Percentiles rank a stretch among this genome's conserved stretches.
phyloP scores from a whole-genome alignment of 30 jellyfish, hydroid and myxozoan species.

The Aurelia sp. region DNA sequence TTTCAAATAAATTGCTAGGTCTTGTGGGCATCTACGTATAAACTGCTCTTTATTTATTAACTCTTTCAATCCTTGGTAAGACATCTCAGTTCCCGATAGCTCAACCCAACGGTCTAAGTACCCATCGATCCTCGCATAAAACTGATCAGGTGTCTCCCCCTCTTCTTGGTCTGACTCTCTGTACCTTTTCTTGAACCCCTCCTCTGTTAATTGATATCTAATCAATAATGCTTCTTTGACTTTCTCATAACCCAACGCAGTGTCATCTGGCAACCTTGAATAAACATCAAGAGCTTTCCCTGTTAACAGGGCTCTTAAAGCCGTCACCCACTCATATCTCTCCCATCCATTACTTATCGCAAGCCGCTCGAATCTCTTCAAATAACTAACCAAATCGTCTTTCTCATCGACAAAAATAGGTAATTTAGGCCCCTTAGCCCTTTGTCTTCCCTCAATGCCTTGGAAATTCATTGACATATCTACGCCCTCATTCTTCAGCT shows the following conservation, averaged over 20 bases:
- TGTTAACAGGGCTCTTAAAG: slow-evolving; percentile 45
- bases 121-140: slow-evolving; percentile 51
- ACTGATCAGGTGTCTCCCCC: slow-evolving; percentile 61
- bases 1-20: slow-evolving; percentile 14
- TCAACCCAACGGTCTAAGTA: slow-evolving; percentile 51
- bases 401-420: not conserved
- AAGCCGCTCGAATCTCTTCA: slow-evolving; percentile 66
- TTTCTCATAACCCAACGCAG: slow-evolving; percentile 51
- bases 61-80: slow-evolving; percentile 47
- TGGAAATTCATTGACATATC: slow-evolving; percentile 20
- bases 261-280: slow-evolving; percentile 38
- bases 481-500: slow-evolving; percentile 51
- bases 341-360: slow-evolving; percentile 56
- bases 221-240: slow-evolving; percentile 51
- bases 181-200: slow-evolving; percentile 36
- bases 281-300: slow-evolving; percentile 52
- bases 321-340: slow-evolving; percentile 49
- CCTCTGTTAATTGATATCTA: slow-evolving; percentile 52
- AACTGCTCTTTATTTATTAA: slow-evolving; percentile 43
- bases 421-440: no score
- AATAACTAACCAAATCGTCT: slow-evolving; percentile 64
- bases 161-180: slow-evolving; percentile 60
- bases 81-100: slow-evolving; percentile 44
- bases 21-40: slow-evolving; percentile 40
- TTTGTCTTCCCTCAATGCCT: no score